Percentiles rank a stretch among this genome's conserved stretches.
phyloP scores from a whole-genome alignment of 2,888 invertebrate genomes.

The Epinotia brunnichana region DNA sequence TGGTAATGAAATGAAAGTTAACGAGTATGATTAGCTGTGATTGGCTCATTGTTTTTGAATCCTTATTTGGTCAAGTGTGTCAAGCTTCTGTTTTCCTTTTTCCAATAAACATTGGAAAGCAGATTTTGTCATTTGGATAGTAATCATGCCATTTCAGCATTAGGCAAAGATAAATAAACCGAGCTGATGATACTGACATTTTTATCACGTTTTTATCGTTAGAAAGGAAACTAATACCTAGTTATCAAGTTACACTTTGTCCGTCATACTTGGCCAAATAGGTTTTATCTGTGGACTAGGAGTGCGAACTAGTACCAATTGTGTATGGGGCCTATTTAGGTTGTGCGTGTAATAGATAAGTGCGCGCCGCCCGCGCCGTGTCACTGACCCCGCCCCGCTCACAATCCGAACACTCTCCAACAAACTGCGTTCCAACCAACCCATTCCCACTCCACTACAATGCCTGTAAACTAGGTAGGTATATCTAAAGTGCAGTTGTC shows the following conservation, averaged over 20 bases:
- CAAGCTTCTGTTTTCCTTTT: background rate
- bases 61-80: background rate
- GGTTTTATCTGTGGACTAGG: conserved; percentile 19
- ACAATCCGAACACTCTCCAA: conserved; percentile 61
- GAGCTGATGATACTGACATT: background rate
- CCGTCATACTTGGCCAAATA: conserved; percentile 19
- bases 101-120: background rate
- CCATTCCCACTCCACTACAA: conserved; percentile 24
- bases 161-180: no score
- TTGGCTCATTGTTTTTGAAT: conserved; percentile 9
- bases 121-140: background rate
- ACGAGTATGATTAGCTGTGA: background rate
- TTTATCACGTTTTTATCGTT: background rate
- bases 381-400: conserved; percentile 76
- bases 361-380: conserved; percentile 52
- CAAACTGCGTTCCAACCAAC: conserved; percentile 58
- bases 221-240: no score
- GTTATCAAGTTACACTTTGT: conserved; percentile 11
- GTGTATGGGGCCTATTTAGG: conserved; percentile 43
- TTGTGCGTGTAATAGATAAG: conserved; percentile 44
- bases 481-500: background rate
- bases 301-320: conserved; percentile 15
- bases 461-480: background rate
- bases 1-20: conserved; percentile 10
- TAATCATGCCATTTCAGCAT: background rate